These are phyloP conservation scores for Meloidogyne hapla DNA, from an alignment of 1,140 invertebrate genomes.

Conservation along the genomic window DNA sequence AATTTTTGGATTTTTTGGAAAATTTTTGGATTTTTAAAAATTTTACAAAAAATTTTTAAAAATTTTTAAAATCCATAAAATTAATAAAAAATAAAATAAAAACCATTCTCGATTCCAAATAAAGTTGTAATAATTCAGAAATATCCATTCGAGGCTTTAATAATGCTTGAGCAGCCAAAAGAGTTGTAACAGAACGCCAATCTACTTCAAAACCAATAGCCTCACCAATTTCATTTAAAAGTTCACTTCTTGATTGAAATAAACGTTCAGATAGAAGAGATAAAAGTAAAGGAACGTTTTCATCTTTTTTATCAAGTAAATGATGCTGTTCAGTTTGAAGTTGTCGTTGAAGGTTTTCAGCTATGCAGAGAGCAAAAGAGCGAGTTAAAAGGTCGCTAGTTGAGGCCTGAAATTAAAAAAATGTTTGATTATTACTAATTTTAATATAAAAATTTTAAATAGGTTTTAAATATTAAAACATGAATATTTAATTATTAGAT, in stretches of 20 bases:
- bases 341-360: conserved; percentile 43
- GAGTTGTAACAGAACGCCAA: conserved; percentile 35
- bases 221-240: conserved; percentile 29
- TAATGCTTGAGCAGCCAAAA: conserved; percentile 35
- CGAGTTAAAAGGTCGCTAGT: conserved; percentile 29
- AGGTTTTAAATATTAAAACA: too few species aligned
- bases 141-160: conserved; percentile 37
- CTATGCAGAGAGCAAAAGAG: conserved; percentile 43
- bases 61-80: too few species aligned
- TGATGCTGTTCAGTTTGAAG: background rate
- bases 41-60: too few species aligned
- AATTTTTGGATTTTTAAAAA: too few species aligned
- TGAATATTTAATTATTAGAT: too few species aligned
- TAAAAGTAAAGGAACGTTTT: conserved; percentile 13
- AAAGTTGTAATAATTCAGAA: conserved; percentile 40
- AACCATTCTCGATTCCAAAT: conserved; percentile 45
- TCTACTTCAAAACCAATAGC: conserved; percentile 35
- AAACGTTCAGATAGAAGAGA: conserved; percentile 15
- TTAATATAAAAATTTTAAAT: background rate
- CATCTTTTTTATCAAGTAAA: background rate
- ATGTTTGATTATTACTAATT: conserved; percentile 2
- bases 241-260: conserved; percentile 19
- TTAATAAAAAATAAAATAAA: conserved; percentile 16
- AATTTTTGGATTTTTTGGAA: too few species aligned
- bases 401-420: conserved; percentile 7